Evolutionary conservation across 2,113 vertebrate genomes (phyloP).

Genomic region (Nothocercus julius): DNA sequence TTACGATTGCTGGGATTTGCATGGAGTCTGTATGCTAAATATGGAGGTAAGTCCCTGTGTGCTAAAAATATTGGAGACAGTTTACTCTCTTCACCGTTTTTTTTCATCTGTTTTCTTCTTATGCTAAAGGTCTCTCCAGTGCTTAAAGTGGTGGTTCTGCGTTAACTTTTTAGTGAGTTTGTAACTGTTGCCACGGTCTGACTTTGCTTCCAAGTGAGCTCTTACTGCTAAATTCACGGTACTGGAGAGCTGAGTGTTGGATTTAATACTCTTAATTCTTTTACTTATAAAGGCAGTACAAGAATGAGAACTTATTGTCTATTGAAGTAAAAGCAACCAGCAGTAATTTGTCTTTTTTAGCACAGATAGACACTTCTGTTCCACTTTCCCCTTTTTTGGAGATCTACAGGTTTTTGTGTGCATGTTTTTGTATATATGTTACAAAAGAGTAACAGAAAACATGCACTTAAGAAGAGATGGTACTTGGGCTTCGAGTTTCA

Average conservation of each 20-base stretch:
- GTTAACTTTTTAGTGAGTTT: not conserved
- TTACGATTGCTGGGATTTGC: not conserved
- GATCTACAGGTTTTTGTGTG: not conserved
- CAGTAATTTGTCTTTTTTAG: not conserved
- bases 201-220: not conserved
- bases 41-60: not conserved
- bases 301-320: not conserved
- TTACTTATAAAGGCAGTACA: not conserved
- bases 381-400: not conserved
- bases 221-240: not conserved
- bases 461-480: not conserved
- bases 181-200: not conserved
- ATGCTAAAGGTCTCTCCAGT: not conserved
- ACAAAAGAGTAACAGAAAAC: not conserved
- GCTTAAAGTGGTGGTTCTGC: not conserved
- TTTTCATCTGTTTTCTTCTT: not conserved
- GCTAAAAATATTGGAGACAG: not conserved
- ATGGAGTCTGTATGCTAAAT: not conserved
- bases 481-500: not conserved
- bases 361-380: not conserved
- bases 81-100: not conserved
- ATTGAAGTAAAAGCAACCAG: not conserved
- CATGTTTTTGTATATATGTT: not conserved
- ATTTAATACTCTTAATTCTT: not conserved
- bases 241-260: not conserved